Evolutionary conservation across 2,888 invertebrate species (phyloP), one percentile per base, ranked within the genome.

Genomic region (Hoplodrina blanda): DNA sequence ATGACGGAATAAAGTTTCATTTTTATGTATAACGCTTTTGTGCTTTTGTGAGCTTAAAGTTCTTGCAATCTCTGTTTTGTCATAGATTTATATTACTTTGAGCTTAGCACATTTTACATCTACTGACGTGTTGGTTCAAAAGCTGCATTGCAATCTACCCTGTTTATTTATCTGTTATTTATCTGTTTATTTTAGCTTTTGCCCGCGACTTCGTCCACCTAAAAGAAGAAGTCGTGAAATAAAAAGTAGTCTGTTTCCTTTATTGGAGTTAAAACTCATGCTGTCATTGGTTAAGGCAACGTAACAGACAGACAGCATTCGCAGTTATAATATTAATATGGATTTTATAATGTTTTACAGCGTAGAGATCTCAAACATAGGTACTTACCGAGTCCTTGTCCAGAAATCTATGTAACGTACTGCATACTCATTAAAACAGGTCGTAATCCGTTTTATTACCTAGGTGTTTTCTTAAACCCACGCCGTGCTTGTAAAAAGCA

Each of bases 1-100:
- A 56, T 25, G 33, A 10, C n/a, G 44, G 11, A n/a, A 59, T 62
- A 68, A 80, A 55, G 54, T 37, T 49, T 3, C 20, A 62, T 76
- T 80, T 75, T 76, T 80, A 80, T 80, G 44, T 60, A 53, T 62
- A 44, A 53, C 8, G 52, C 17, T 65, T 55, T 66, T 46, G 52
- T 30, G 52, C 17, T 65, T 52, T 66, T 46, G 52, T 20, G 20
- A 53, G 53, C 53, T 72, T 17, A 49, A 8, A 78, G 49, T 50
- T 55, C 19, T 44, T 44, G 44, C 74, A 56, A 46, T 79, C 25
- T 79, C 44, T 52, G 30, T 37, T 46, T 73, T 62, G n/a, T 50
- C 44, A 67, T 53, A 55, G 30, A 49, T 19, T 55, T 62, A 44
- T 50, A 50, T 44, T 44, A 20, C 49, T 50, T 11, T 15, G 11